phyloP scores from a whole-genome alignment of 2,888 invertebrate species.

The Stenolophus ochropezus region DNA sequence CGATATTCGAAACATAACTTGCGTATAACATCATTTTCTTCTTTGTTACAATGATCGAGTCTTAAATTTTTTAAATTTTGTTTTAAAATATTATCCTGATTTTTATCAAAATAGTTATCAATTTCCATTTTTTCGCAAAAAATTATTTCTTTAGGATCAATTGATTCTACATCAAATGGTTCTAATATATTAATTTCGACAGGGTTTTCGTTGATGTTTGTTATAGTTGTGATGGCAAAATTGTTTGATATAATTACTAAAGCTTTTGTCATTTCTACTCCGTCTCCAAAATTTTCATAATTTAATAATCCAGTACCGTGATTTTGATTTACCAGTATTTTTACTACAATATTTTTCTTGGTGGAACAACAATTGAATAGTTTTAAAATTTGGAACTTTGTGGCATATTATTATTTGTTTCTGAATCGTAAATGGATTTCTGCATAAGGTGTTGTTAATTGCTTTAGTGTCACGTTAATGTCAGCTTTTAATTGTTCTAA shows the following conservation, averaged over 20 bases:
- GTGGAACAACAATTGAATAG: background rate
- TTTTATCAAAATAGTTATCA: background rate
- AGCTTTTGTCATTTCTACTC: conserved; percentile 27
- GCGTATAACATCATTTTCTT: conserved; percentile 23
- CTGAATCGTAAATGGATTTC: background rate
- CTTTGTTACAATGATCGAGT: conserved; percentile 43
- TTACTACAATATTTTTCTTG: conserved; percentile 4
- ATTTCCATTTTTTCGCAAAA: conserved; percentile 29
- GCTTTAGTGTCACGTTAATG: background rate
- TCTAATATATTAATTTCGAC: background rate
- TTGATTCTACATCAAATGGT: conserved; percentile 30
- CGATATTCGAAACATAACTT: conserved; percentile 26
- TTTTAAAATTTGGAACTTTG: background rate
- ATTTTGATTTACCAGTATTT: conserved; percentile 39
- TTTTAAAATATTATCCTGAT: conserved; percentile 38
- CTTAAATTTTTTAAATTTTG: conserved; percentile 40
- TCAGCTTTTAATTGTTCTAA: background rate
- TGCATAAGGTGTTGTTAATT: background rate
- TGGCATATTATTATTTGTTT: background rate
- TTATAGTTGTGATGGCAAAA: background rate
- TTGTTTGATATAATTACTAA: conserved; percentile 48
- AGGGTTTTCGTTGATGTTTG: conserved; percentile 8
- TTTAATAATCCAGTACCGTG: conserved; percentile 18
- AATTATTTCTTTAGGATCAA: conserved; percentile 27
- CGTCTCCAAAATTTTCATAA: conserved; percentile 1